Percentiles rank a stretch among this genome's conserved stretches.
Evolutionary conservation across 2,797 vertebrate species (phyloP).

Genomic region (Selene dorsalis): DNA sequence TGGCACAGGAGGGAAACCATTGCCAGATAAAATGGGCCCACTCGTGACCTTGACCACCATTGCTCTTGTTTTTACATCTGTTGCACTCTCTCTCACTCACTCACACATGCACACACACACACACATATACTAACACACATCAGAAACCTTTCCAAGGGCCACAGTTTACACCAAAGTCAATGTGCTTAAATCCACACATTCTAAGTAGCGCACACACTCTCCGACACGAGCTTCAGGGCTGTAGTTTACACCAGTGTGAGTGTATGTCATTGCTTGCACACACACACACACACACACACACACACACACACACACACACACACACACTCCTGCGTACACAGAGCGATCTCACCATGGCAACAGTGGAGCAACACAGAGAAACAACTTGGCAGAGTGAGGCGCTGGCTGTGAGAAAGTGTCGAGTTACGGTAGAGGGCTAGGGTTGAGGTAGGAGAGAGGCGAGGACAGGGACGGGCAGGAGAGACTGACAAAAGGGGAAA

Average conservation of each 20-base stretch:
- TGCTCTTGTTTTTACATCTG: constrained; percentile 72
- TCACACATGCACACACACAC: background rate
- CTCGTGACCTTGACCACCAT: constrained; percentile 82
- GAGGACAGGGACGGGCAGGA: constrained; percentile 59
- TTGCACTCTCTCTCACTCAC: constrained; percentile 28
- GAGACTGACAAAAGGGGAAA: constrained; percentile 51
- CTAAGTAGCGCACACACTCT: constrained; percentile 43
- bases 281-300: constrained; percentile 45
- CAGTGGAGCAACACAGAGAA: constrained; percentile 91
- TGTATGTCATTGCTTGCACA: constrained; percentile 52
- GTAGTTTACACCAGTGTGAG: constrained; percentile 68
- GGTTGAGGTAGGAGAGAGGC: constrained; percentile 65
- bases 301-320: background rate
- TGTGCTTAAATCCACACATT: constrained; percentile 50
- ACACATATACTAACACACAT: background rate
- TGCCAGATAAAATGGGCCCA: constrained; percentile 68
- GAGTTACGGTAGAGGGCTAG: constrained; percentile 80
- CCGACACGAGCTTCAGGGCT: constrained; percentile 54
- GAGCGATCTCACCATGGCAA: constrained; percentile 92
- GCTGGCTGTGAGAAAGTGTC: constrained; percentile 84
- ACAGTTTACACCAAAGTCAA: constrained; percentile 56
- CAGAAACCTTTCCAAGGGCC: constrained; percentile 44
- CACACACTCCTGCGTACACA: constrained; percentile 73
- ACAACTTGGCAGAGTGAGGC: constrained; percentile 89
- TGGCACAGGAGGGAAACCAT: constrained; percentile 65